A percentile compares a stretch with the other conserved stretches of the same genome.
These are phyloP conservation scores for Hyles euphorbiae DNA, from an alignment of 1,140 invertebrate genomes.

Conservation along the genomic window DNA sequence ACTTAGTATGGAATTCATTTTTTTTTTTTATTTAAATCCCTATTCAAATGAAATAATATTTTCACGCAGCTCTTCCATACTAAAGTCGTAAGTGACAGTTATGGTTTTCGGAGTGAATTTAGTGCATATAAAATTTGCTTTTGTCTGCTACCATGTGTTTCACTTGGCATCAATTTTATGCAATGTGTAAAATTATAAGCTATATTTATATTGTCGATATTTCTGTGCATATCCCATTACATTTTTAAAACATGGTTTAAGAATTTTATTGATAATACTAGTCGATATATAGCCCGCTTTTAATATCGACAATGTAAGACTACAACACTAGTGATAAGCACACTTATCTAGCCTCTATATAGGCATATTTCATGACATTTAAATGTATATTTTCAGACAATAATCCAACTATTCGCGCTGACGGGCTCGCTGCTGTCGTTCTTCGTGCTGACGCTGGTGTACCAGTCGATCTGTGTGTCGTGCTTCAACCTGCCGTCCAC, in stretches of 20 bases:
- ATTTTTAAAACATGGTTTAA: too few species aligned
- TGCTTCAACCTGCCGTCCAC: slow-evolving; percentile 89
- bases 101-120: neutral
- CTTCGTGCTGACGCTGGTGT: slow-evolving; percentile 89
- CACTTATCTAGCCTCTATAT: too few species aligned
- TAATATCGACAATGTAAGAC: too few species aligned
- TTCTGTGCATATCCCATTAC: too few species aligned
- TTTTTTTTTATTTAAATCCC: neutral
- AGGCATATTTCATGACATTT: neutral
- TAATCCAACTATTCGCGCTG: slow-evolving; percentile 88
- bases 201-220: neutral
- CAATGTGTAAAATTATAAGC: too few species aligned
- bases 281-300: too few species aligned
- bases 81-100: slow-evolving; percentile 52
- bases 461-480: slow-evolving; percentile 86
- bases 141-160: slow-evolving; percentile 2
- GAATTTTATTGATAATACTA: neutral
- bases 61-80: slow-evolving; percentile 57
- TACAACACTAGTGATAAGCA: too few species aligned
- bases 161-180: neutral
- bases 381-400: slow-evolving; percentile 82
- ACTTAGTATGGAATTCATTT: too few species aligned
- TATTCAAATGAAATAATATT: slow-evolving; percentile 12
- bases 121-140: neutral
- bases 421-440: slow-evolving; percentile 86